Conservation (phyloP, 2,113 vertebrate genomes). For the Dryoscopus gambensis region DNA sequence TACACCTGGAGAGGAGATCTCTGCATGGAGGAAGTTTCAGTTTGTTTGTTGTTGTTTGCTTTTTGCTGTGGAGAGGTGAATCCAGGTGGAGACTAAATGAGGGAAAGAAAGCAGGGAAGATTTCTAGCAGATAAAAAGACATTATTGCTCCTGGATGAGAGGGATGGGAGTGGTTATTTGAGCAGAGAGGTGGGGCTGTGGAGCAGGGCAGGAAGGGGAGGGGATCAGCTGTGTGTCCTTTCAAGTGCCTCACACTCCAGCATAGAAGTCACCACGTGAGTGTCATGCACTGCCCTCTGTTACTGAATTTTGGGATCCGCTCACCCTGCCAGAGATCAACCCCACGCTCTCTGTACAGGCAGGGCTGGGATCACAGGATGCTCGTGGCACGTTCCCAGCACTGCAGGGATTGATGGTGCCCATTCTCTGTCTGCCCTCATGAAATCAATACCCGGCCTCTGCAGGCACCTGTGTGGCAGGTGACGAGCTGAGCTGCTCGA, state of each 20-base stretch:
- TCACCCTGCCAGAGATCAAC: neutral
- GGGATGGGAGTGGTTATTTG: neutral
- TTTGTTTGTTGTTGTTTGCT: neutral
- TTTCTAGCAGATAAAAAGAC: neutral
- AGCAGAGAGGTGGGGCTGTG: neutral
- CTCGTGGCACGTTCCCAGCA: fast-evolving
- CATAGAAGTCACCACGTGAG: neutral
- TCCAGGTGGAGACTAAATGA: neutral
- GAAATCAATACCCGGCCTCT: neutral
- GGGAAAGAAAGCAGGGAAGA: neutral
- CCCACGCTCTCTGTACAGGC: neutral
- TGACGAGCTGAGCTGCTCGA: neutral
- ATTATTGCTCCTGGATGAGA: neutral
- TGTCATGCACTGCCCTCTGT: neutral
- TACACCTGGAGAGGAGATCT: neutral
- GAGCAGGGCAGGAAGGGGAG: neutral
- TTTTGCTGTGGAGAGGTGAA: neutral
- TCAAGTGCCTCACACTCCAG: neutral
- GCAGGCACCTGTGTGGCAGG: slow-evolving; percentile 1
- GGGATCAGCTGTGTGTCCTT: neutral
- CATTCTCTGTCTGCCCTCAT: neutral
- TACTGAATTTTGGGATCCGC: neutral
- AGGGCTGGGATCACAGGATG: neutral
- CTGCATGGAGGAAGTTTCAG: neutral
- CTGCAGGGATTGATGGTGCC: neutral